phyloP scores from a whole-genome alignment of 2,797 vertebrate species.

The Halcyon smyrnensis region DNA sequence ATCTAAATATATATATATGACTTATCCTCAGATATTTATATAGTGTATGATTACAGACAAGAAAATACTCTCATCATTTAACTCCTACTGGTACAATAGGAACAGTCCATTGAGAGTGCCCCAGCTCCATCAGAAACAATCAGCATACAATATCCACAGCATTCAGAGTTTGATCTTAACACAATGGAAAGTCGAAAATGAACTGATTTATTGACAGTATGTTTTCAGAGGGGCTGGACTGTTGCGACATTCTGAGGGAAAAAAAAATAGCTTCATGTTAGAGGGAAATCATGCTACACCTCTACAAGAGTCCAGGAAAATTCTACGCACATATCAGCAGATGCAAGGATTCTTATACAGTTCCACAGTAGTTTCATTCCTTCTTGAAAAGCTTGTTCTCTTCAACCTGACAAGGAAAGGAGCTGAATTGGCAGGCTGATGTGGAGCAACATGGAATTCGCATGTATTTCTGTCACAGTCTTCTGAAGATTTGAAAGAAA shows the following conservation, averaged over 20 bases:
- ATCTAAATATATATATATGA: background rate
- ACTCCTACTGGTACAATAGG: background rate
- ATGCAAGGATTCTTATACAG: background rate
- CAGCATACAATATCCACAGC: background rate
- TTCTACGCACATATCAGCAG: background rate
- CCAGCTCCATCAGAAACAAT: background rate
- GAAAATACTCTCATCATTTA: background rate
- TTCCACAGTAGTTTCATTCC: background rate
- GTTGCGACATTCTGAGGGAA: background rate
- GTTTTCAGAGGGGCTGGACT: background rate
- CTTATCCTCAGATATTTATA: background rate
- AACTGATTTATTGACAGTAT: background rate
- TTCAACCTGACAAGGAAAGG: background rate
- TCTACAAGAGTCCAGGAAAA: background rate
- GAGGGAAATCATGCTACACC: background rate
- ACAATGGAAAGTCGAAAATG: background rate
- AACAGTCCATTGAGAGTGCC: background rate
- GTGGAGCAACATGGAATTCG: slow-evolving; percentile 34
- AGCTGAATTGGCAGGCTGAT: background rate
- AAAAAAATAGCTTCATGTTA: background rate
- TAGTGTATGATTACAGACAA: background rate
- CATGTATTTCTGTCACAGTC: background rate
- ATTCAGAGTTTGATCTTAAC: background rate
- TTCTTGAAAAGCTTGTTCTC: slow-evolving; percentile 4
- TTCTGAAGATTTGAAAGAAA: slow-evolving; percentile 52